A percentile compares a stretch with the other conserved stretches of the same genome.
These are phyloP conservation scores for Catharus minimus DNA, from an alignment of 2,113 vertebrate species.

Conservation along the genomic window DNA sequence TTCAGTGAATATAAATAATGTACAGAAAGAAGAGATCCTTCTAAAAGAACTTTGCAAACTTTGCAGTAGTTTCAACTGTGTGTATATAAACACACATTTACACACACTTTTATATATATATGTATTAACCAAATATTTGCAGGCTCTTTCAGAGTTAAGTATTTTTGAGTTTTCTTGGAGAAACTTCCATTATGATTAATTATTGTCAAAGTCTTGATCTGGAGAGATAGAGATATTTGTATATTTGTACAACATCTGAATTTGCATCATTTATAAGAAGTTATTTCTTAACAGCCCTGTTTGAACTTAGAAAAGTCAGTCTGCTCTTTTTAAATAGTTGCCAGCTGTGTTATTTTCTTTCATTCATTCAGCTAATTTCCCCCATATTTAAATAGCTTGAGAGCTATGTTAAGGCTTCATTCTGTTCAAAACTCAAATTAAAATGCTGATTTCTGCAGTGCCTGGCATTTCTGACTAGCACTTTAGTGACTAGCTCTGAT, in stretches of 20 bases:
- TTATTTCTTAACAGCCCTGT: slow-evolving; percentile 35
- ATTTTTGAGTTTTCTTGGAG: neutral
- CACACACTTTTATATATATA: neutral
- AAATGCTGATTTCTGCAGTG: slow-evolving; percentile 36
- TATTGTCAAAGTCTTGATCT: slow-evolving; percentile 3
- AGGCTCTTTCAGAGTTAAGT: neutral
- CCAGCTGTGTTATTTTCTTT: slow-evolving; percentile 63
- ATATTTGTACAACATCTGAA: slow-evolving; percentile 46
- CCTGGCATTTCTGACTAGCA: slow-evolving; percentile 39
- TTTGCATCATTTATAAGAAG: slow-evolving; percentile 14
- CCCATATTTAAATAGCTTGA: slow-evolving; percentile 42
- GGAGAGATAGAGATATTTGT: neutral
- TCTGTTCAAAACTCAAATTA: slow-evolving; percentile 53
- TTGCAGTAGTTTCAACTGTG: neutral
- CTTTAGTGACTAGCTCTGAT: slow-evolving; percentile 40
- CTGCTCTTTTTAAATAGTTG: slow-evolving; percentile 39
- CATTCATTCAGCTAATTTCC: slow-evolving; percentile 53
- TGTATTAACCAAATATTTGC: neutral
- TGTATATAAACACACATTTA: neutral
- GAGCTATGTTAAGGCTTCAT: slow-evolving; percentile 43
- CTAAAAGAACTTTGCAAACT: neutral
- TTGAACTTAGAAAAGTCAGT: slow-evolving; percentile 28
- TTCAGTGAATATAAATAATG: slow-evolving; percentile 22
- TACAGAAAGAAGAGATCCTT: neutral
- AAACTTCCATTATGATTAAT: slow-evolving; percentile 42